Conservation (phyloP, 30 jellyfish, hydroid and myxozoan species). For the Chironex yamaguchii region DNA sequence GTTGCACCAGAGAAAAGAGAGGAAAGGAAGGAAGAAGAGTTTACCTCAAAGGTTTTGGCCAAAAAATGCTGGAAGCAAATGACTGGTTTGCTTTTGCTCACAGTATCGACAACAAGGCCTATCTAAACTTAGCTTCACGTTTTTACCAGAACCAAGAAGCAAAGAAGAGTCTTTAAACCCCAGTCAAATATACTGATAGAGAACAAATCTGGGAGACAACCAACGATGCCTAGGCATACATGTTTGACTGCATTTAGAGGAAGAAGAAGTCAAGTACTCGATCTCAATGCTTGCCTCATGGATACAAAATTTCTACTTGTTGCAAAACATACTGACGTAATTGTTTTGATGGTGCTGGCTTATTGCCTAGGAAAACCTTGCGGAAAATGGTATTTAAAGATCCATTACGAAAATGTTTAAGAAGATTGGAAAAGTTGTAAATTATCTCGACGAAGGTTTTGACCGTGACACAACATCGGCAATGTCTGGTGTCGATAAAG, state of each 20-base stretch:
- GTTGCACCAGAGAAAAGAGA: slow-evolving; percentile 37
- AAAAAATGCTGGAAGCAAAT: slow-evolving; percentile 8
- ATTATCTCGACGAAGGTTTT: too few species aligned
- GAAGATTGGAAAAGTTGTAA: too few species aligned
- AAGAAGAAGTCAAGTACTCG: slow-evolving; percentile 18
- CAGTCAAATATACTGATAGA: not conserved
- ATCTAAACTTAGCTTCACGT: too few species aligned
- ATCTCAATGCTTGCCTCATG: not conserved
- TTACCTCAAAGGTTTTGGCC: slow-evolving; percentile 4
- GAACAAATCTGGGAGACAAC: slow-evolving; percentile 26
- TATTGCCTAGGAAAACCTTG: not conserved
- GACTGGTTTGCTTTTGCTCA: slow-evolving; percentile 10
- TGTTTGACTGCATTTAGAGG: slow-evolving; percentile 23
- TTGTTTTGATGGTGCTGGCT: slow-evolving; percentile 13
- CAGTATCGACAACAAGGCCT: slow-evolving; percentile 5
- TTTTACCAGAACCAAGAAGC: too few species aligned
- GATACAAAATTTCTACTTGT: not conserved
- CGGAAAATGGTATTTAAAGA: not conserved
- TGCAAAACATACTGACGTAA: not conserved
- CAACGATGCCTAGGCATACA: not conserved
- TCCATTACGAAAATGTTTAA: too few species aligned
- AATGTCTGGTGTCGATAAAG: too few species aligned
- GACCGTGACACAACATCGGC: too few species aligned
- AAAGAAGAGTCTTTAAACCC: too few species aligned
- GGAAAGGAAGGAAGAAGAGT: slow-evolving; percentile 41